Base-by-base conservation (phyloP, 1,140 invertebrate species). In the Coptotermes formosanus region DNA sequence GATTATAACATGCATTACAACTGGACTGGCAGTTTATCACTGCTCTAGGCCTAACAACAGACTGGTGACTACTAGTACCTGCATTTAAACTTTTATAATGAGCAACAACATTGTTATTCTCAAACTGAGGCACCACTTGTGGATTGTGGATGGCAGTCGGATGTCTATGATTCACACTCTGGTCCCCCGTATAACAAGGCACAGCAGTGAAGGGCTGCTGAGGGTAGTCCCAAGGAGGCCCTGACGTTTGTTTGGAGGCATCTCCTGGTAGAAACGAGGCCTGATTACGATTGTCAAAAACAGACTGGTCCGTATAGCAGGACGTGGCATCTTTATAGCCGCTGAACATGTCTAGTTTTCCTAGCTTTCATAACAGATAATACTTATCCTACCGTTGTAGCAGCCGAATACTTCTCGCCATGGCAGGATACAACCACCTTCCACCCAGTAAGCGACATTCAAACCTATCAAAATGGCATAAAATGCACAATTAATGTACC, bases 1-100 rank as follows among this genome's bases (percentile, higher is more conserved):
- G 55, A 75, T 45, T 75, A 38, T 48, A 86, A 75, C 55, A 81
- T 32, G 55, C 85, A 75, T 75, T 86, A 75, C 85, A 75, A 45
- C 44, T 82, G 11, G 85, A 81, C 19, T 86, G 85, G 44, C 85
- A 86, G 45, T 86, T 86, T 12, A 86, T 86, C 30, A 86, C 75
- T 43, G 85, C 85, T 45, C 64, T 86, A 32, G 85, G 85, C 38
- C 82, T 32, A 38, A 86, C 85, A 45, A 86, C 85, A 45, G 85
- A 25, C 38, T 64, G 55, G 16, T 86, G 75, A 52, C 23, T 44
- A 48, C 19, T 64, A 81, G 6, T 45, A n/a, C 43, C 21, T 32
- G 43, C n/a, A 30, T 21, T 48, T 25, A 48, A 30, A 45, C 44
- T 45, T 44, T 30, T 75, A 55, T 45, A 48, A 45, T 48, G 45